phyloP scores from a whole-genome alignment of 1,140 invertebrate species.

The Hylyphantes graminicola region DNA sequence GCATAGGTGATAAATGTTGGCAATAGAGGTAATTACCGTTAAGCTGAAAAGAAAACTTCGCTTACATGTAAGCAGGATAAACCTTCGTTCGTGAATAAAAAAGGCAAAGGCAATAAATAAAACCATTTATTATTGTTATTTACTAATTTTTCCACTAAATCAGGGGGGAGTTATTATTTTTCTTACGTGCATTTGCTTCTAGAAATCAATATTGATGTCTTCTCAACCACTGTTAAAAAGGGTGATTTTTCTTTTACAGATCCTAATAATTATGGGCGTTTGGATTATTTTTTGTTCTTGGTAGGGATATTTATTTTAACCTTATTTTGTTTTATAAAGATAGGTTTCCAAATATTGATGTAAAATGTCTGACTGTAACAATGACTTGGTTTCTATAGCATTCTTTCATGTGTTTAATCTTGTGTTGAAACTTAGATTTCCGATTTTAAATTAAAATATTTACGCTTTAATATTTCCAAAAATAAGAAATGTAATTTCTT shows the following conservation, averaged over 20 bases:
- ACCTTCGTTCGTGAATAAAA: conserved; percentile 53
- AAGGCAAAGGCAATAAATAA: conserved; percentile 48
- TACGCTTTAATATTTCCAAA: too few relatives aligned
- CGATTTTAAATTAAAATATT: too few relatives aligned
- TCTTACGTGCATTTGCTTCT: conserved; percentile 15
- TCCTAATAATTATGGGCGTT: too few relatives aligned
- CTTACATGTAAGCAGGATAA: conserved; percentile 37
- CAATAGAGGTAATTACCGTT: conserved; percentile 39
- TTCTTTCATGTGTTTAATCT: too few relatives aligned
- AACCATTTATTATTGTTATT: conserved; percentile 48
- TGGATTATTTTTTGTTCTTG: too few relatives aligned
- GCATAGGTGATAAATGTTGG: conserved; percentile 30
- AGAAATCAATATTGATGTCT: conserved; percentile 17
- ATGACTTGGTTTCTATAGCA: too few relatives aligned
- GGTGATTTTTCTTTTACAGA: conserved; percentile 24
- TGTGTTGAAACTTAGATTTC: too few relatives aligned
- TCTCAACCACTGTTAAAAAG: conserved; percentile 25
- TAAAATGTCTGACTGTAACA: too few relatives aligned
- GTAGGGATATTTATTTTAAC: too few relatives aligned
- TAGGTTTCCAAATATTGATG: too few relatives aligned
- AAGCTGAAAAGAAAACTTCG: conserved; percentile 26
- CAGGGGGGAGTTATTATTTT: conserved; percentile 43
- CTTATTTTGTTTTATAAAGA: too few relatives aligned
- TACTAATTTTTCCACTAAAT: conserved; percentile 45
- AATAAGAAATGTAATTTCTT: too few relatives aligned